phyloP scores from a whole-genome alignment of 2,888 invertebrate genomes.

The Thymelicus acteon region DNA sequence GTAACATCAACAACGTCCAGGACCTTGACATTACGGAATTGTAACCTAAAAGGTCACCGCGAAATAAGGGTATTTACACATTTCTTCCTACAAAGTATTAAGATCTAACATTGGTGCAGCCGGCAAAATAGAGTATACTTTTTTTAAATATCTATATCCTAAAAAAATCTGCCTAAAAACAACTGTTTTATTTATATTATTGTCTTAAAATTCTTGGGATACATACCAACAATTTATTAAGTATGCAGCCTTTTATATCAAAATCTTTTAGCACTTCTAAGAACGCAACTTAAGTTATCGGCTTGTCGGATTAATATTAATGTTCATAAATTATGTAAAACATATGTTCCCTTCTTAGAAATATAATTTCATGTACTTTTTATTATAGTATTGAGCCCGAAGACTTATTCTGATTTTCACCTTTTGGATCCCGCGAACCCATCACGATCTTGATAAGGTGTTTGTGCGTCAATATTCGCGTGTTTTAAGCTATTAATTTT shows the following conservation, averaged over 20 bases:
- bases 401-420: not conserved
- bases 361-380: constrained; percentile 3
- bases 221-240: not conserved
- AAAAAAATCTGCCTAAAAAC: too few relatives aligned
- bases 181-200: too few relatives aligned
- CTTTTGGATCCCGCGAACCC: constrained; percentile 20
- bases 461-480: constrained; percentile 20
- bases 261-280: not conserved
- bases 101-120: too few relatives aligned
- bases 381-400: constrained; percentile 14
- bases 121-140: too few relatives aligned
- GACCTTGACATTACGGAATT: not conserved
- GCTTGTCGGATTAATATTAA: constrained; percentile 13
- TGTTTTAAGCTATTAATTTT: constrained; percentile 17
- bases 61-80: not conserved
- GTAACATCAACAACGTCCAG: not conserved
- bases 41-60: not conserved
- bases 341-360: constrained; percentile 21
- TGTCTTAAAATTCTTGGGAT: not conserved
- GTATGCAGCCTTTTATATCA: not conserved
- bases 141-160: too few relatives aligned
- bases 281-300: constrained; percentile 5
- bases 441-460: constrained; percentile 29
- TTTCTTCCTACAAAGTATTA: too few relatives aligned
- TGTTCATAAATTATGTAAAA: constrained; percentile 26